Evolutionary conservation across 2,113 vertebrate species (phyloP).

Genomic region (Odocoileus hemionus): DNA sequence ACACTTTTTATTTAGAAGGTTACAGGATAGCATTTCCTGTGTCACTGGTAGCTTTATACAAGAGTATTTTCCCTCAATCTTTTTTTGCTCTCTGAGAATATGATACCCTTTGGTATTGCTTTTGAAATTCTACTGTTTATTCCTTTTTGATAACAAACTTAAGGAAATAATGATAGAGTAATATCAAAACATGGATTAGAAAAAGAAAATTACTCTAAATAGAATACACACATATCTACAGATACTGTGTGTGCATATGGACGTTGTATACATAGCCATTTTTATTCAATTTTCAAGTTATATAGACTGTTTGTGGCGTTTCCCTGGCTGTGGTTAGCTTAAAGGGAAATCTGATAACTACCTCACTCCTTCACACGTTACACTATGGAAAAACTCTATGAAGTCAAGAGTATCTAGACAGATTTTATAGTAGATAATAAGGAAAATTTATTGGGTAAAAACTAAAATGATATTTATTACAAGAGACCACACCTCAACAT

Average conservation of each 20-base stretch:
- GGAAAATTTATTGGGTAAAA: not conserved
- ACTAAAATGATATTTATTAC: conserved; percentile 9
- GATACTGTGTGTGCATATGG: not conserved
- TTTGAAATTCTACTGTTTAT: not conserved
- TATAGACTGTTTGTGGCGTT: not conserved
- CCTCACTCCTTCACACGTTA: not conserved
- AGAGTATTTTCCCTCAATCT: not conserved
- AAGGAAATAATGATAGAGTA: not conserved
- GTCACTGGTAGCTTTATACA: not conserved
- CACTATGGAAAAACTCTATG: not conserved
- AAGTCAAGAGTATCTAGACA: not conserved
- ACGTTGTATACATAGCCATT: not conserved
- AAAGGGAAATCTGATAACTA: conserved; percentile 26
- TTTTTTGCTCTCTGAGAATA: not conserved
- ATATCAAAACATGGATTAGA: not conserved
- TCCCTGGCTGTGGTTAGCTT: not conserved
- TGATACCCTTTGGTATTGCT: not conserved
- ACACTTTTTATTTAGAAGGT: not conserved
- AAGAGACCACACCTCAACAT: not conserved
- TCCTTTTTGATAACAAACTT: not conserved
- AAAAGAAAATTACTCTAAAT: not conserved
- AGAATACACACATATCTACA: not conserved
- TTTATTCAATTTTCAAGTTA: conserved; percentile 1
- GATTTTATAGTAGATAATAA: not conserved
- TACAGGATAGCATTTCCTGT: not conserved